Base-by-base conservation (phyloP, 1,140 invertebrate species). In the Anadara kagoshimensis region DNA sequence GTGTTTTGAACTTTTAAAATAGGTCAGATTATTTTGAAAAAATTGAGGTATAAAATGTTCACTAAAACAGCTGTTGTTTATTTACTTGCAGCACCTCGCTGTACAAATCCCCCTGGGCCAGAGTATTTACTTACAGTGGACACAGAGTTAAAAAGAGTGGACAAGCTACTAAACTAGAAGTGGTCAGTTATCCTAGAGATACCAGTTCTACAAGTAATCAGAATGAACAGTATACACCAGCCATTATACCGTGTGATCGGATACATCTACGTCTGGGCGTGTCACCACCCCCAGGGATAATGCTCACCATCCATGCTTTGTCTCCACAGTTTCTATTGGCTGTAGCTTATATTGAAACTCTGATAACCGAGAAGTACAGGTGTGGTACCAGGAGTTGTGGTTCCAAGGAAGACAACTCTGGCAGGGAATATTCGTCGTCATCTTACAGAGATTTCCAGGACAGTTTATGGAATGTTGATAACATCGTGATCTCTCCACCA, bases 301-400 rank as follows among this genome's bases (percentile, higher is more conserved):
- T 82, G 14, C 61, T 89, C 36, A 86, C 82, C 3, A 77, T 89
- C 10, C 87, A 89, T 72, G 86, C 80, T 2, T 72, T 89, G 8
- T 87, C 87, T 7, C 79, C 86, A 8, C 86, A 89, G 75, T 86
- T 89, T 64, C 81, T 87, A 44, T 71, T 88, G 64, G 86, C 88
- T 11, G 62, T 88, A 45, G 81, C 88, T 16, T 89, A 88, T 75
- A 81, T 89, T 22, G 87, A 89, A 78, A 87, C 83, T 16, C 71
- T 88, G 14, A 81, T 87, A 49, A 83, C 81, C 10, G 83, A 88
- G 63, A 81, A 75, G 22, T 81, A 83, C 75, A 82, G 83, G 24
- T 87, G 85, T 78, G 85, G 84, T 0, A 82, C 75, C 14, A 73
- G 77, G 26, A 75, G 80, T 54, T 86, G 83, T 72, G 76, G 77